phyloP scores from a whole-genome alignment of 2,888 invertebrate genomes.

The Monopis laevigella region DNA sequence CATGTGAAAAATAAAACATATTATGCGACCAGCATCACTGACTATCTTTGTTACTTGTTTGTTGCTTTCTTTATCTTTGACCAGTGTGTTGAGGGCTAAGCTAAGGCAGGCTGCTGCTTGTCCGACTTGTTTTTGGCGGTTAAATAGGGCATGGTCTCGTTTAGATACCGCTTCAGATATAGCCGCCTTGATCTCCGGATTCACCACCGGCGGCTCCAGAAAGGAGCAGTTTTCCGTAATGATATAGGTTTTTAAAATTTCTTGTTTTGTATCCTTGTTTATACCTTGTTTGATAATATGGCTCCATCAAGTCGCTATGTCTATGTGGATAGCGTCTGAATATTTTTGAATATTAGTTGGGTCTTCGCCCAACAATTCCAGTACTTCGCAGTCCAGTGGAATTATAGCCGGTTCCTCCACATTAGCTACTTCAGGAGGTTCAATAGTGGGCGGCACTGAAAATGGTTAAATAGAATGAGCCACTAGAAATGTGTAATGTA shows the following conservation, averaged over 20 bases:
- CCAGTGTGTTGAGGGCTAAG: constrained; percentile 2
- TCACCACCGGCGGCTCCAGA: constrained; percentile 6
- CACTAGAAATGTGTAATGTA: no score
- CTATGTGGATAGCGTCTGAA: constrained; percentile 8
- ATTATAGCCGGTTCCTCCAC: no score
- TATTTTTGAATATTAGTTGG: not conserved
- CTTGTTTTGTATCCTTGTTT: no score
- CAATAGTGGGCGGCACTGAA: no score
- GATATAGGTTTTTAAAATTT: no score
- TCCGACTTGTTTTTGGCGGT: constrained; percentile 6
- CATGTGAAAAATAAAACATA: constrained; percentile 1
- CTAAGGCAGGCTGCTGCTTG: not conserved
- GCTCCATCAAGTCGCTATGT: constrained; percentile 11
- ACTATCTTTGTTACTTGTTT: constrained; percentile 1
- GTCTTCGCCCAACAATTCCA: constrained; percentile 9
- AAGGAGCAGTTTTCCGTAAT: constrained; percentile 9
- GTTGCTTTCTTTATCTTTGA: not conserved
- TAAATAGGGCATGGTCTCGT: constrained; percentile 6
- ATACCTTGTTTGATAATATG: no score
- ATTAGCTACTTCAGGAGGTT: no score
- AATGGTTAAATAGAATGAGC: no score
- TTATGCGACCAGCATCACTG: constrained; percentile 10
- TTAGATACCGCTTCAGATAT: constrained; percentile 1
- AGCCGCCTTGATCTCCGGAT: constrained; percentile 10
- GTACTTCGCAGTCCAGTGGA: no score